Base-by-base conservation (phyloP, 2,113 vertebrate species). In the Kryptolebias marmoratus region DNA sequence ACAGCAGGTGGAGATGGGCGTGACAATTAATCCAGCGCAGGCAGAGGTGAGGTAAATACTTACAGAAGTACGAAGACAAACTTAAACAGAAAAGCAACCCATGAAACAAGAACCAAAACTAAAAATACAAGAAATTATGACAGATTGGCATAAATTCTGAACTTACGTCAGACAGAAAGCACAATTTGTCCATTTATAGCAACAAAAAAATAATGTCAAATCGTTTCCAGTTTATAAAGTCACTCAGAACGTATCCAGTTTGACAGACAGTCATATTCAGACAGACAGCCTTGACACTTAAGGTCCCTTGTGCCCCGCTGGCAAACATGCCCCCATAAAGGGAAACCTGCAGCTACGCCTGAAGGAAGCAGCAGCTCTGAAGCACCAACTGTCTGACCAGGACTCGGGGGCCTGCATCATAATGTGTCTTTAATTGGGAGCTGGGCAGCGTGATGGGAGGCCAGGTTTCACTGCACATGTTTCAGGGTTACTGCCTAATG, bases 401-500 rank as follows among this genome's bases (percentile, higher is more conserved):
- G 64, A 53, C 59, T 67, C 65, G 61, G 73, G 79, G 82, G 89
- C 79, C 57, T 31, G 47, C 22, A 55, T 36, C 66, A 50, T 79
- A 77, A 89, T 89, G 79, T 63, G 76, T 82, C 86, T 91, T 90
- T 89, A 90, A 89, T 83, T 85, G 84, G 68, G 73, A 87, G 79
- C 32, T 47, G 55, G 63, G 73, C 67, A 61, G 71, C 78, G 52
- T 72, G 73, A 73, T 76, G 75, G 45, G 54, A 81, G 80, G 82
- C 76, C 82, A 85, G 86, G 72, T 85, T 88, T 80, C 83, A 65
- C 68, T 83, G 71, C 87, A 89, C 88, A 89, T 88, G 86, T 73
- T 89, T 62, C 66, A 66, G 75, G 71, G 77, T 77, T 80, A 82
- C 75, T 84, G 73, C 80, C 85, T 77, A 77, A 78, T 87, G 79